These are phyloP conservation scores for Cetoscarus ocellatus DNA, from an alignment of 2,797 vertebrate species.

Conservation along the genomic window DNA sequence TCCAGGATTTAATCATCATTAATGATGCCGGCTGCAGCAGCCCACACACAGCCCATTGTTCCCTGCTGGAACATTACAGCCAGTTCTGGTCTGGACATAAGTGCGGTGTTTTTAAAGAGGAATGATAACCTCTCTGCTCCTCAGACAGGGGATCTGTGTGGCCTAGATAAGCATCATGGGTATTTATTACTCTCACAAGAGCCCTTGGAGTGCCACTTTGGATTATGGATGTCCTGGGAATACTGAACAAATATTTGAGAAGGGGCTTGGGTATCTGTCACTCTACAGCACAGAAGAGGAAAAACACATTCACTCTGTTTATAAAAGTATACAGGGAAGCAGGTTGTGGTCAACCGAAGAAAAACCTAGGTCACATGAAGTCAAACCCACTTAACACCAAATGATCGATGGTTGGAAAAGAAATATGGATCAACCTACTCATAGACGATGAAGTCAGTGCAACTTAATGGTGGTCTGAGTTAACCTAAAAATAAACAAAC, in stretches of 20 bases:
- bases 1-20: conserved; percentile 29
- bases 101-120: conserved; percentile 42
- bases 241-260: conserved; percentile 57
- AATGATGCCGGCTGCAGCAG: conserved; percentile 25
- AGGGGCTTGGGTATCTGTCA: conserved; percentile 17
- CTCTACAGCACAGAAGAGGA: conserved; percentile 10
- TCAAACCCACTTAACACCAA: no score
- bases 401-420: no score
- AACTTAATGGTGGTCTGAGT: no score
- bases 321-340: not conserved
- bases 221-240: conserved; percentile 55
- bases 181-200: conserved; percentile 69
- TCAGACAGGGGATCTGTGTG: conserved; percentile 49
- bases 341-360: no score
- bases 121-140: conserved; percentile 43
- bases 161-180: conserved; percentile 64
- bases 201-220: conserved; percentile 49
- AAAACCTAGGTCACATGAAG: no score
- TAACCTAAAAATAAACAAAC: no score
- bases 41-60: conserved; percentile 28
- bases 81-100: conserved; percentile 40
- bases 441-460: no score
- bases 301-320: not conserved
- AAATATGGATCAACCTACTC: no score
- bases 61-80: conserved; percentile 45